Conservation (phyloP, 2,888 invertebrate species). For the Ommatoiulus sabulosus region DNA sequence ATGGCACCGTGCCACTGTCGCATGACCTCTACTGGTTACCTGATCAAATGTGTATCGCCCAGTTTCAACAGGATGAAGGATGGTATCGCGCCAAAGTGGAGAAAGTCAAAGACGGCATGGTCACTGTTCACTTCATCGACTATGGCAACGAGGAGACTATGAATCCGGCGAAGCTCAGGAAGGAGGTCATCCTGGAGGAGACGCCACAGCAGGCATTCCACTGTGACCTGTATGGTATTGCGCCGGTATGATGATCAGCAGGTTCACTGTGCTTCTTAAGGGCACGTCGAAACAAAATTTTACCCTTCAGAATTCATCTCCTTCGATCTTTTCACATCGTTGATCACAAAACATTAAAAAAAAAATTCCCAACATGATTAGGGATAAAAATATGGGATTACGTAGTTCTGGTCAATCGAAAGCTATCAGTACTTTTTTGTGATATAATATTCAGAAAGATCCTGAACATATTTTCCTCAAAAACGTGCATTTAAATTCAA, state of each 20-base stretch:
- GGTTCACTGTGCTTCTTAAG: no score
- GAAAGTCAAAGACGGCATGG: constrained; percentile 65
- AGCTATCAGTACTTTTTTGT: no score
- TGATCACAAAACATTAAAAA: no score
- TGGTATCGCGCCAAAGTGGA: constrained; percentile 81
- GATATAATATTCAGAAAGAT: no score
- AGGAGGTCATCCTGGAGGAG: constrained; percentile 74
- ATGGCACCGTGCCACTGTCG: constrained; percentile 69
- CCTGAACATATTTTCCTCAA: no score
- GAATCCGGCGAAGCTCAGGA: constrained; percentile 72
- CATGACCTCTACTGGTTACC: constrained; percentile 72
- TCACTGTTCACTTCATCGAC: constrained; percentile 78
- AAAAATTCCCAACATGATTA: no score
- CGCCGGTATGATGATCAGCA: constrained; percentile 71
- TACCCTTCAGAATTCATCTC: no score
- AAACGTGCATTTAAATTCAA: no score
- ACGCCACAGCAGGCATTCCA: constrained; percentile 77
- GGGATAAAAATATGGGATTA: no score
- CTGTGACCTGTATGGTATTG: constrained; percentile 73
- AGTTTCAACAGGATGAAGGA: constrained; percentile 74
- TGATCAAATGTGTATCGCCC: constrained; percentile 78
- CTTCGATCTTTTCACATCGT: no score
- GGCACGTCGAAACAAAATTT: no score
- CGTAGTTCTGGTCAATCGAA: no score
- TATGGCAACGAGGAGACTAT: constrained; percentile 83